phyloP scores from a whole-genome alignment of 2,113 vertebrate genomes.

The Scatophagus argus region DNA sequence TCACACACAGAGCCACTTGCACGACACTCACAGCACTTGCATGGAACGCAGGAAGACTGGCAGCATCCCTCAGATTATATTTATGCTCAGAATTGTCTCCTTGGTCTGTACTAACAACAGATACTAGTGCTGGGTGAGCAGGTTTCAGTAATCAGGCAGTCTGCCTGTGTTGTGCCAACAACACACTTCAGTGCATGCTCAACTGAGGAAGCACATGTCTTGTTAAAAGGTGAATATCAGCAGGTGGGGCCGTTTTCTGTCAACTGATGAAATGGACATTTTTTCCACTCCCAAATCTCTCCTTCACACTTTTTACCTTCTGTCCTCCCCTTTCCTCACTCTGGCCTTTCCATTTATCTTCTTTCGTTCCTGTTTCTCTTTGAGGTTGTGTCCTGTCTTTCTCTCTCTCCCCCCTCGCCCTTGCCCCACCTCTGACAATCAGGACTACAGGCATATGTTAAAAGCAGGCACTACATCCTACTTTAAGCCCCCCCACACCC shows the following conservation, averaged over 20 bases:
- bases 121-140: slow-evolving; percentile 19
- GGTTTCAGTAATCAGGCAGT: slow-evolving; percentile 14
- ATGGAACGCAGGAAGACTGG: not conserved
- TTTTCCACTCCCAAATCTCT: slow-evolving; percentile 26
- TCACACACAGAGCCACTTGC: not conserved
- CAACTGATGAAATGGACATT: slow-evolving; percentile 40
- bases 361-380: slow-evolving; percentile 9
- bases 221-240: slow-evolving; percentile 54
- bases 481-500: slow-evolving; percentile 29
- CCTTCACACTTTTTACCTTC: not conserved
- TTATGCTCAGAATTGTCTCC: slow-evolving; percentile 11
- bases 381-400: slow-evolving; percentile 2
- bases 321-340: not conserved
- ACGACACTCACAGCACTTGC: not conserved
- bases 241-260: slow-evolving; percentile 63
- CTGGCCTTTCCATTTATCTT: slow-evolving; percentile 21
- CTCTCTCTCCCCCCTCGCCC: slow-evolving; percentile 12
- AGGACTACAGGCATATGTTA: slow-evolving; percentile 61
- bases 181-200: slow-evolving; percentile 38
- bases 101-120: slow-evolving; percentile 11
- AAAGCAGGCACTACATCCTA: slow-evolving; percentile 56
- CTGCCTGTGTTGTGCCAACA: slow-evolving; percentile 37
- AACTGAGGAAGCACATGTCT: slow-evolving; percentile 52
- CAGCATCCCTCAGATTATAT: slow-evolving; percentile 1
- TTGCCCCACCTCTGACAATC: slow-evolving; percentile 54